These are phyloP conservation scores for Crambe crambe DNA, from an alignment of 37 sponge, comb jelly and placozoan genomes.

Conservation along the genomic window DNA sequence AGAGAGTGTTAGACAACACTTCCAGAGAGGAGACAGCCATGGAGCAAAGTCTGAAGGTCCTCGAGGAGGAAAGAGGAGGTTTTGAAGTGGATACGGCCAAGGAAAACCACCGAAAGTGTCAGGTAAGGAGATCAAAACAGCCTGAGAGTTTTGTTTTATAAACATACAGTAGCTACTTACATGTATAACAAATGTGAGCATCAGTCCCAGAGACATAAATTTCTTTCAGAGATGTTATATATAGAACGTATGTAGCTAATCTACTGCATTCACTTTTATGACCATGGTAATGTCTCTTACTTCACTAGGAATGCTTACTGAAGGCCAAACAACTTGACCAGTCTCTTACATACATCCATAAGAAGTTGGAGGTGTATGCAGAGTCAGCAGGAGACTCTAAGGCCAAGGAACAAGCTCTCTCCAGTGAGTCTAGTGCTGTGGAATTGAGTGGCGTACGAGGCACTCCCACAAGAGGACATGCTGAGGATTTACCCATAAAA, in stretches of 20 bases:
- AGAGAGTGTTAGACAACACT: conserved; percentile 23
- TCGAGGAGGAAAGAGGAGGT: conserved; percentile 16
- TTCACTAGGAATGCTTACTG: neutral
- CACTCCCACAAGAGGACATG: neutral
- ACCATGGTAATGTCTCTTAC: too few relatives aligned
- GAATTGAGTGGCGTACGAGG: neutral
- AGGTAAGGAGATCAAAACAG: conserved; percentile 4
- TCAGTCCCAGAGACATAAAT: too few relatives aligned
- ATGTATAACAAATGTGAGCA: too few relatives aligned
- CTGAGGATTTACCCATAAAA: too few relatives aligned
- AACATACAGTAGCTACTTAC: too few relatives aligned
- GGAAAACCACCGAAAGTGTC: neutral
- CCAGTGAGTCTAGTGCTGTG: neutral
- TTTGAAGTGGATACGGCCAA: neutral
- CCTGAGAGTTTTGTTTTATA: too few relatives aligned
- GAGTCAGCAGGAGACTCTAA: neutral
- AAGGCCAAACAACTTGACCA: neutral
- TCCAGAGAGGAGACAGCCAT: conserved; percentile 1
- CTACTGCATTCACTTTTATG: neutral
- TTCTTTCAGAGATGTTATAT: too few relatives aligned
- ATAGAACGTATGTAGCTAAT: too few relatives aligned
- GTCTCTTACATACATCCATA: neutral
- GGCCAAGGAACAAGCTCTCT: neutral
- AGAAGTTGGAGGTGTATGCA: neutral
- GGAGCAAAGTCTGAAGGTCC: neutral